Evolutionary conservation across 2,113 vertebrate species (phyloP), one percentile per base, ranked within the genome.

Genomic region (Mystacornis crossleyi): DNA sequence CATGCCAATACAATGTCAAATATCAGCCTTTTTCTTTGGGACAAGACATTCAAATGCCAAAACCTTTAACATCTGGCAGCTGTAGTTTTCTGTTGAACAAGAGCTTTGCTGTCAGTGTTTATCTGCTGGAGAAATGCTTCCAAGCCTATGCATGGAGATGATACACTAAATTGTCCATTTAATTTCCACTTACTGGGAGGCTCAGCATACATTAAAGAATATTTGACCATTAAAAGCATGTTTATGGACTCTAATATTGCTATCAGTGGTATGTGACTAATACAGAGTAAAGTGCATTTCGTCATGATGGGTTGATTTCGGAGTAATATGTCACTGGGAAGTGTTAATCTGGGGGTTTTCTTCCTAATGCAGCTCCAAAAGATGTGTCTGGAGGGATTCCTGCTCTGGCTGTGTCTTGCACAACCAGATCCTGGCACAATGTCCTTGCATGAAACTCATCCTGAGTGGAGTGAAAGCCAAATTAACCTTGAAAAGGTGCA

Each of bases 181-280:
- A 97, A 98, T 98, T 98, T 95, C 96, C 90, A 92, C 93, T 97
- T 97, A 97, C 96, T 97, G 92, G 77, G 96, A 95, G 90, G 95
- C 95, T 97, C 17, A 1, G 93, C 81, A 79, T 95, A 93, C 95
- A 95, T 97, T 98, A 98, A 97, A 97, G 96, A 97, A 88, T 87
- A 97, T 97, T 95, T 95, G 92, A 95, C 98, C 96, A 97, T 98
- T 98, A 98, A 98, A 98, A 97, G 92, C 96, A n/a, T 98, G 98
- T 98, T 98, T 98, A 97, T 97, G 96, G 95, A 93, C 91, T 97
- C 95, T 91, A 94, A 96, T 95, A 96, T 96, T 96, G 97, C 94
- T 86, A 64, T 93, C 95, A 97, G 96, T 90, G 94, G 97, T 97
- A 97, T 96, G 96, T 97, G 95, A 97, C 97, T 98, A 97, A 97